Base-by-base conservation (phyloP, 2,888 invertebrate genomes). In the Caenorhabditis sp. region DNA sequence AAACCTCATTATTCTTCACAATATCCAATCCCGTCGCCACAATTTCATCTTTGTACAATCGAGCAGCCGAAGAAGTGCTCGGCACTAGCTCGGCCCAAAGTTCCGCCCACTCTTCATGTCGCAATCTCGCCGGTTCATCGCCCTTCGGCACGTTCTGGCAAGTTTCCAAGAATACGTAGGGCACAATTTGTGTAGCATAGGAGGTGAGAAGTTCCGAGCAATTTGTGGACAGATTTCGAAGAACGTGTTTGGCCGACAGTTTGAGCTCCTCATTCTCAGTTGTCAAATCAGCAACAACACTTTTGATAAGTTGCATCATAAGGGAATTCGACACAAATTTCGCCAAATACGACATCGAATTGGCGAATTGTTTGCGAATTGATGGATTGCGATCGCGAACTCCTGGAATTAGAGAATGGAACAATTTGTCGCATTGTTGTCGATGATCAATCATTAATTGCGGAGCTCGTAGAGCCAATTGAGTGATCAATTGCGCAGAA, bases 41-140 rank as follows among this genome's bases (percentile, higher is more conserved):
- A 52, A 83, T 81, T 63, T 83, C 83, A 17, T 74, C 59, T 21
- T 76, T 72, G 49, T 81, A 82, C 38, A 81, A 53, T 7, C 78
- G 65, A 1, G 75, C 71, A 1, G 83, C 82, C 0, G 77, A 64
- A 8, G 67, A 67, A 1, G 78, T 78, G 26, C 80, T 77, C 26
- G 82, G 80, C 4, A 83, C 82, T 10, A 83, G 56, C 27, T 83
- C 83, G 10, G 70, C 61, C 83, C 83, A 83, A 25, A 83, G 59
- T 36, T 82, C 83, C 4, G 27, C 56, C 83, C 83, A 83, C 7
- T 73, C 69, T 5, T 77, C 83, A n/a, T 72, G 75, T 23, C 67
- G 62, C 56, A 68, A 61, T 50, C 77, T 67, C 1, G 79, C 73
- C 0, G 31, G 70, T 27, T 79, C 79, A 60, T 83, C 83, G 10